Base-by-base conservation (phyloP, 2,888 invertebrate species). In the Andrena flavipes region DNA sequence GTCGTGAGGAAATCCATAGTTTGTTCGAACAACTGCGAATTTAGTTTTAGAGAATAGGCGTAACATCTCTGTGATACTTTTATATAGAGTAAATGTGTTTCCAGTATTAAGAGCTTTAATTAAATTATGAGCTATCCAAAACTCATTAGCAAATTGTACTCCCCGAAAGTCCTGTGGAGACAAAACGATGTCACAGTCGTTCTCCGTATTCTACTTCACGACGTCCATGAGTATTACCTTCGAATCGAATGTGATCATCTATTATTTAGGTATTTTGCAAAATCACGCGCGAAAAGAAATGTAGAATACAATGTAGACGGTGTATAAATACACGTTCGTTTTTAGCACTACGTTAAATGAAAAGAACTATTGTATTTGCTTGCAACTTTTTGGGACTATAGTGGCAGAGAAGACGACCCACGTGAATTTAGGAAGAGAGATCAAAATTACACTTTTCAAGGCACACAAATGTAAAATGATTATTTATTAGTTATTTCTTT, bases 81-180 rank as follows among this genome's bases (percentile, higher is more conserved):
- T 5, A 5, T 42, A 5, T 30, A 1, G 8, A 62, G 59, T 5
- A 64, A 76, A 20, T 76, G 30, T 2, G 48, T 20, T n/a, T 60
- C 8, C 6, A 60, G 56, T n/a, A 29, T 5, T 30, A 13, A 42
- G 8, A 2, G 65, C 13, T 65, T 20, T 33, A 33, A 64, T 59
- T 35, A 26, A 42, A 29, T 23, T 33, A 88, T 88, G 88, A 56
- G 0, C 16, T 70, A 26, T 59, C 84, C 84, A 29, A 48, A 49
- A 4, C 82, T 89, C 4, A 16, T 78, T 13, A 85, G 48, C 16
- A 30, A 78, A n/a, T 74, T 71, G 2, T 30, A 26, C 23, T 82
- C 69, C 8, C 93, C 93, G 42, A 90, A 89, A 80, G 87, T 93
- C n/a, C 33, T 90, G 0, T 93, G 93, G 93, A 89, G 91, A 84